These are phyloP conservation scores for Delphinapterus leucas DNA, from an alignment of 2,113 vertebrate genomes.

Conservation along the genomic window DNA sequence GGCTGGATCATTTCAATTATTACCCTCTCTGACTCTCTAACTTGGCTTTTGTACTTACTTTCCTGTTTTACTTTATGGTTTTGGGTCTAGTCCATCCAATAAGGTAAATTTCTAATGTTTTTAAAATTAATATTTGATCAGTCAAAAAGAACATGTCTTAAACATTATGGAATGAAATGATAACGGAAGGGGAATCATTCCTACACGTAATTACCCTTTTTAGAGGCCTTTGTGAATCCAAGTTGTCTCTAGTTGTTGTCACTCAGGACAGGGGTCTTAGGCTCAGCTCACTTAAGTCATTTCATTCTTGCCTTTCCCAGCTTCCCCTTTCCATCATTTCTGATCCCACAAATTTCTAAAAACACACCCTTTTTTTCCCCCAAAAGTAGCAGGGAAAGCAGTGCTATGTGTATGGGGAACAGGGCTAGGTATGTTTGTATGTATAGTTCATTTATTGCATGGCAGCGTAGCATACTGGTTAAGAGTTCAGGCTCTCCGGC, in stretches of 20 bases:
- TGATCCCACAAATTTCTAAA: neutral
- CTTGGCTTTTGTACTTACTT: constrained; percentile 19
- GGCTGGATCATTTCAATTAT: neutral
- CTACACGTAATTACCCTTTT: neutral
- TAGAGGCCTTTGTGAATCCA: neutral
- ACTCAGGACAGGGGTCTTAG: neutral
- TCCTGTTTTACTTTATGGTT: constrained; percentile 18
- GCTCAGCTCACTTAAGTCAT: neutral
- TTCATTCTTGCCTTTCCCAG: constrained; percentile 36
- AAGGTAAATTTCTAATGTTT: constrained; percentile 28
- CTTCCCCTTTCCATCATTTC: neutral
- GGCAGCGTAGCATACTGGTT: neutral
- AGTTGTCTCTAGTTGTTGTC: neutral
- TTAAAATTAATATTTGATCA: constrained; percentile 15
- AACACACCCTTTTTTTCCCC: neutral
- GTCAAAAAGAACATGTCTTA: constrained; percentile 27
- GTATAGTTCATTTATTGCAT: neutral
- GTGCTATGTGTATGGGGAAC: neutral
- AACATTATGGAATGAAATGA: constrained; percentile 27
- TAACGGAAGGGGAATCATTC: neutral
- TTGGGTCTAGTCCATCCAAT: neutral
- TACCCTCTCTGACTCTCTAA: neutral
- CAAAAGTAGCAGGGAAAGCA: neutral
- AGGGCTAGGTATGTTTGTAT: neutral
- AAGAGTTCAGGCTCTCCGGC: neutral